These are phyloP conservation scores for Myotis planiceps DNA, from an alignment of 2,797 vertebrate genomes.

Conservation along the genomic window DNA sequence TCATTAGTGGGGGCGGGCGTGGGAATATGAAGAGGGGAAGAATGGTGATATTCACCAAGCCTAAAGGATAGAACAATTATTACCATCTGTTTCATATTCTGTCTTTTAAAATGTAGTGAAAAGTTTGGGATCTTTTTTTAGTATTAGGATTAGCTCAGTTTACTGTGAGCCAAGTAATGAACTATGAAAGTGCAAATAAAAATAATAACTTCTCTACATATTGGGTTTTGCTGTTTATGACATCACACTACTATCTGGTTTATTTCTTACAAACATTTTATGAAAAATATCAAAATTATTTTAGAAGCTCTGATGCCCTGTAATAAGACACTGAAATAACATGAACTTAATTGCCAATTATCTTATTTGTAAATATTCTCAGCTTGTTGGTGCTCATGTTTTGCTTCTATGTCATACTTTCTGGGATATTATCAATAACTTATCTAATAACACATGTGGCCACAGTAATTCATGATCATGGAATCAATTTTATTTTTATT, in stretches of 20 bases:
- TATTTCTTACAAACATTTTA: neutral
- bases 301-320: neutral
- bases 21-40: neutral
- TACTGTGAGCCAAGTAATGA: neutral
- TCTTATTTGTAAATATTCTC: neutral
- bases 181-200: neutral
- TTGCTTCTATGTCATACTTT: neutral
- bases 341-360: neutral
- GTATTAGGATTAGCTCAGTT: neutral
- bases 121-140: neutral
- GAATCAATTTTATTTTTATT: neutral
- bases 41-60: neutral
- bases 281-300: neutral
- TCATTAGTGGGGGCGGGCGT: accelerated
- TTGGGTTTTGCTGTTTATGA: neutral
- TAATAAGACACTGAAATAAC: neutral
- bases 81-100: neutral
- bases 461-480: neutral
- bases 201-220: neutral
- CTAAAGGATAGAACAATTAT: neutral
- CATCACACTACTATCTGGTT: neutral
- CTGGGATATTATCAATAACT: neutral
- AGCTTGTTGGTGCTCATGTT: neutral
- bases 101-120: neutral
- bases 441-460: neutral